Base-by-base conservation (phyloP, 1,140 invertebrate species). In the Drosophila subpulchrella region DNA sequence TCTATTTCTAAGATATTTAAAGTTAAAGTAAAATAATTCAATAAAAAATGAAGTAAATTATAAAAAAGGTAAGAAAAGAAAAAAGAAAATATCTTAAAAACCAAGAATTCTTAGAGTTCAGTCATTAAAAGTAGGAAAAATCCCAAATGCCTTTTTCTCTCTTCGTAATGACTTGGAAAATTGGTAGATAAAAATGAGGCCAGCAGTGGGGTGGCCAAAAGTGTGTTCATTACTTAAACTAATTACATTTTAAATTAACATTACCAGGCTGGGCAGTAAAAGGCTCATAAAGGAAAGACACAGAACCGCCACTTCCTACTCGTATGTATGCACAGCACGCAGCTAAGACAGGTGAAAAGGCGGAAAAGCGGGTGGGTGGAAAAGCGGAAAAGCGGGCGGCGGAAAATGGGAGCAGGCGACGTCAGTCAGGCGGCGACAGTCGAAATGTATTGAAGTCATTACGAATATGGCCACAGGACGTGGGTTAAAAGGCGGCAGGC, bases 231-330 rank as follows among this genome's bases (percentile, higher is more conserved):
- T 89, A 89, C 84, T 89, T 89, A 89, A 89, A 84, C 84, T 89
- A 89, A 89, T 89, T 89, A 89, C 84, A 89, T 89, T 89, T 89
- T 89, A 89, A 89, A 84, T 89, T 81, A 88, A 89, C 84, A 83
- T 89, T 80, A 80, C 60, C 63, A 44, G 58, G 62, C 72, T 27
- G 72, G 80, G 50, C 78, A 86, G 83, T 82, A 88, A 88, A 82
- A 82, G 55, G 62, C 79, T 67, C 82, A 88, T 82, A 78, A 86
- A 82, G 63, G 73, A 74, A 76, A 70, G 62, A 59, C 51, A 44
- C 50, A 41, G 55, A 66, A 67, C 38, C 53, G 30, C 51, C 53
- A 56, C 59, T 53, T 17, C 17, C 56, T 5, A 27, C 27, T 85
- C 65, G 75, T 86, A 76, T 79, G 82, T 82, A 86, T 86, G 71